These are phyloP conservation scores for Thyatira batis DNA, from an alignment of 2,888 invertebrate species.

Conservation along the genomic window DNA sequence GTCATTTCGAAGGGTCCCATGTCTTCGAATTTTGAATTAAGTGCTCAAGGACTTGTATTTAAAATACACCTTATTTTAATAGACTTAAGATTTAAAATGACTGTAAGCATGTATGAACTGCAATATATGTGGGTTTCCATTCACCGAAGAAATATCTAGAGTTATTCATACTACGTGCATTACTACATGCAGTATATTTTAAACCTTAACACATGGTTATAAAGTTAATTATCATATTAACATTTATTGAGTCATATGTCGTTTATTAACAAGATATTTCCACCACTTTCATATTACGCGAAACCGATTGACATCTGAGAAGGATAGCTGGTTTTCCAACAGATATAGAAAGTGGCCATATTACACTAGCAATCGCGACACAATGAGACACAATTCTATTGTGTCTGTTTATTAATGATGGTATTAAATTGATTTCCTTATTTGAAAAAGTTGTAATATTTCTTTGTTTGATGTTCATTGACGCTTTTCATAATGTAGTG, in stretches of 20 bases:
- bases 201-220: not conserved
- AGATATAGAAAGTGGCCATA: not conserved
- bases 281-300: constrained; percentile 49
- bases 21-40: constrained; percentile 36
- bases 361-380: not conserved
- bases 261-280: constrained; percentile 5
- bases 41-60: constrained; percentile 23
- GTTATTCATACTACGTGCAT: constrained; percentile 14
- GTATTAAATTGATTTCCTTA: not conserved
- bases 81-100: constrained; percentile 17
- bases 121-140: constrained; percentile 52
- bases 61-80: constrained; percentile 11
- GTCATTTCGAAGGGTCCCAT: constrained; percentile 21
- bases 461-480: not conserved
- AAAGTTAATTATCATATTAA: constrained; percentile 5
- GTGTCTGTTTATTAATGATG: not conserved
- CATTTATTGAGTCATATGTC: not conserved
- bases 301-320: constrained; percentile 24
- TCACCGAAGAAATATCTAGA: constrained; percentile 33
- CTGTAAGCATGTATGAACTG: constrained; percentile 15
- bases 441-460: not conserved
- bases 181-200: constrained; percentile 13
- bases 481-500: not conserved
- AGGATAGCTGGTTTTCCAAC: constrained; percentile 2
- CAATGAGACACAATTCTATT: not conserved